These are phyloP conservation scores for Lerista edwardsae DNA, from an alignment of 2,797 vertebrate species.

Conservation along the genomic window DNA sequence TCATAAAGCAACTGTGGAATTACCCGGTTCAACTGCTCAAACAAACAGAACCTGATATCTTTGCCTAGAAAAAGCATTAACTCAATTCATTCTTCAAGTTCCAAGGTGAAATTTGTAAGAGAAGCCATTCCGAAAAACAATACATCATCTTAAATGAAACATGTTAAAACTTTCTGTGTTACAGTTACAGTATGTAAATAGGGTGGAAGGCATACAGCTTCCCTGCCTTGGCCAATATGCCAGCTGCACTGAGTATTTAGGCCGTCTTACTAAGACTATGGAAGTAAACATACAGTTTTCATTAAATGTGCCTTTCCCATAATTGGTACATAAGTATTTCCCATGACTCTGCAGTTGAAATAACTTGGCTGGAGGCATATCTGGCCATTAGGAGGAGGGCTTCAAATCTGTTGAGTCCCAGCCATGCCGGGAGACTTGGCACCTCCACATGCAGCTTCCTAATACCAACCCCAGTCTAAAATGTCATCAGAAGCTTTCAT, in stretches of 20 bases:
- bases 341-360: conserved; percentile 79
- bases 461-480: conserved; percentile 79
- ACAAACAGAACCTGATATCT: neutral
- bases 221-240: conserved; percentile 63
- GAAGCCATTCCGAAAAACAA: conserved; percentile 5
- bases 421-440: conserved; percentile 78
- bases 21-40: neutral
- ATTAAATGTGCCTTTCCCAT: conserved; percentile 79
- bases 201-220: conserved; percentile 42
- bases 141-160: conserved; percentile 47
- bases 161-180: conserved; percentile 49
- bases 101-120: conserved; percentile 24
- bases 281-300: conserved; percentile 78
- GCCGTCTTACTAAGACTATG: conserved; percentile 70
- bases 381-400: conserved; percentile 77
- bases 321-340: conserved; percentile 79
- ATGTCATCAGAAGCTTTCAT: conserved; percentile 85
- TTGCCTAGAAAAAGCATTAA: neutral
- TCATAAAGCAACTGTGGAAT: neutral
- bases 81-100: conserved; percentile 1
- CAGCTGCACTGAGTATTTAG: conserved; percentile 70
- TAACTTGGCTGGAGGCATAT: conserved; percentile 78
- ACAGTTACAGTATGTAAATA: conserved; percentile 49
- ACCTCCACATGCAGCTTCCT: conserved; percentile 78
- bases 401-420: conserved; percentile 78